These are phyloP conservation scores for Drosophila siamana DNA, from an alignment of 2,888 invertebrate genomes.

Conservation along the genomic window DNA sequence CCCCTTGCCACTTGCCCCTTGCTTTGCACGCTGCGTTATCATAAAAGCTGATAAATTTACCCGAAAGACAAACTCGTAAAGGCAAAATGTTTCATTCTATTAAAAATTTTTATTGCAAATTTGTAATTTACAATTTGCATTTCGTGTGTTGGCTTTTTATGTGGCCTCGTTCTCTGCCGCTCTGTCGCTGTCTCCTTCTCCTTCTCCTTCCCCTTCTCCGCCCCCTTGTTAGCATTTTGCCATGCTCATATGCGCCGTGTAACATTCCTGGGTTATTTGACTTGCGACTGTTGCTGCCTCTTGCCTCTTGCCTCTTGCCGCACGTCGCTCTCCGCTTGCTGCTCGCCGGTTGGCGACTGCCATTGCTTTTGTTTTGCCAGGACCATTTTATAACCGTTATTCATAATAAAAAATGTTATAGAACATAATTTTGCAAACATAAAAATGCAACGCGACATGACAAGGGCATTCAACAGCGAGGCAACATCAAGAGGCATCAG, in stretches of 20 bases:
- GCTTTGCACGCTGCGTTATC: constrained; percentile 54
- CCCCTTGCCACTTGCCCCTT: background rate
- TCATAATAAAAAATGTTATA: constrained; percentile 82
- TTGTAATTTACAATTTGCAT: constrained; percentile 85
- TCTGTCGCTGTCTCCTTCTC: background rate
- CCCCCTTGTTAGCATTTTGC: background rate
- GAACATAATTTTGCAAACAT: constrained; percentile 83
- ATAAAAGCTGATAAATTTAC: constrained; percentile 80
- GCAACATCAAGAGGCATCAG: constrained; percentile 22
- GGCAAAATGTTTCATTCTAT: constrained; percentile 83
- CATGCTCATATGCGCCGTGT: constrained; percentile 40
- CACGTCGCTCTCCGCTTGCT: no score
- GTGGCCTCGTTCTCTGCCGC: constrained; percentile 27
- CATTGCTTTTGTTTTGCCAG: constrained; percentile 61
- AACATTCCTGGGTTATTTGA: constrained; percentile 53
- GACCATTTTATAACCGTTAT: constrained; percentile 79
- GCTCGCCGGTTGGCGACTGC: background rate
- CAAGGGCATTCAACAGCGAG: constrained; percentile 23
- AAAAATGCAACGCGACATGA: constrained; percentile 76
- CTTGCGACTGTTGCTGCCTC: constrained; percentile 69
- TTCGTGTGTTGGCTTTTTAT: constrained; percentile 78
- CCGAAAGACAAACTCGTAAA: constrained; percentile 80
- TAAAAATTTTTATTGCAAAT: constrained; percentile 85
- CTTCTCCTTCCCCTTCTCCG: background rate
- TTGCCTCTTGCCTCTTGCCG: background rate